Evolutionary conservation across 2,797 vertebrate species (phyloP), one percentile per base, ranked within the genome.

Genomic region (Bovichtus diacanthus): DNA sequence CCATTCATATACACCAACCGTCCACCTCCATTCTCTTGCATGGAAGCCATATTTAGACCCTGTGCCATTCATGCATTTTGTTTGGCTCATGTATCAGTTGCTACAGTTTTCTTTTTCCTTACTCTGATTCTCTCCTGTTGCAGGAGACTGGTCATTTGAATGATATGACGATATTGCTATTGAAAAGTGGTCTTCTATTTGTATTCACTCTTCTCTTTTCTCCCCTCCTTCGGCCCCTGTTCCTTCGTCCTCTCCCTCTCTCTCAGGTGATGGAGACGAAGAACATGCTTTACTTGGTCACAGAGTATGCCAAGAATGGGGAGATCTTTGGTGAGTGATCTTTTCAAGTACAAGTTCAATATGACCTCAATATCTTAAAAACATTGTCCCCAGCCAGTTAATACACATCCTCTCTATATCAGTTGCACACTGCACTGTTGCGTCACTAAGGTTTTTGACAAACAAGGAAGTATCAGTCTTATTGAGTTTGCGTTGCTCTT

Each of bases 281-380:
- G 95, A 99, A 96, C 92, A 99, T 99, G 98, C 95, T 99, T 88
- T 99, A 99, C 92, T 95, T 99, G 49, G 98, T 99, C 93, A 99
- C 97, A 6, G 98, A 99, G 91, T 99, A 98, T 87, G 98, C 98
- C 93, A 99, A 98, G 96, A 99, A 98, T 47, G 98, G 98, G 85
- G 98, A 99, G 91, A 99, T 99, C 84, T 99, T 99, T 0, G 98
- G 98, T 99, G 95, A 99, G 98, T 90, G 70, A 68, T 81, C 59
- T 51, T 68, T 82, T 80, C 50, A 83, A 76, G 15, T 61, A 41
- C 18, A 71, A 43, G 44, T 76, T 78, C 76, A 58, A 18, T 44
- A 46, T 58, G 34, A 79, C 38, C 6, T 50, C 34, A 12, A 31
- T 46, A 4, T 55, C 49, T 72, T 59, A 2, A 47, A 51, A 39